phyloP scores from a whole-genome alignment of 2,797 vertebrate genomes.

The Argyrosomus regius region DNA sequence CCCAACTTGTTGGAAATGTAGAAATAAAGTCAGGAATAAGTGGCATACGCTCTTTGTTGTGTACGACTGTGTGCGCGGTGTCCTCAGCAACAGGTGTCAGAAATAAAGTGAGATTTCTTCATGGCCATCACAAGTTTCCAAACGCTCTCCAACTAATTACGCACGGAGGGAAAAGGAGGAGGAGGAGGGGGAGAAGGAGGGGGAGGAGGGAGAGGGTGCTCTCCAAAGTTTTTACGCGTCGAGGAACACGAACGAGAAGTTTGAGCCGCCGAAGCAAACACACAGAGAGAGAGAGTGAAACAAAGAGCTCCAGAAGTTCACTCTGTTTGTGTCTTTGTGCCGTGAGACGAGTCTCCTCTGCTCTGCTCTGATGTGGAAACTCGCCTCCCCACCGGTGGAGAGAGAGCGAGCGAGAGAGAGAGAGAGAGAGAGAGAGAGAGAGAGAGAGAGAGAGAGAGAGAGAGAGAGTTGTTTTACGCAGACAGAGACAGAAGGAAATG shows the following conservation, averaged over 20 bases:
- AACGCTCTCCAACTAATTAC: constrained; percentile 55
- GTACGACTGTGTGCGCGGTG: constrained; percentile 21
- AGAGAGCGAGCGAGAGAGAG: neutral
- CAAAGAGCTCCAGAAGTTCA: constrained; percentile 27
- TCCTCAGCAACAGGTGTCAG: constrained; percentile 77
- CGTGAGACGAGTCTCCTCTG: constrained; percentile 1
- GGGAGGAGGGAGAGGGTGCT: constrained; percentile 2
- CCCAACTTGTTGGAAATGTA: neutral
- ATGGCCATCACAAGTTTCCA: constrained; percentile 62
- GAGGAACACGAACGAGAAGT: constrained; percentile 45
- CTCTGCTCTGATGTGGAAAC: constrained; percentile 32
- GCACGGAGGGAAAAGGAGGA: constrained; percentile 20
- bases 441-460: neutral
- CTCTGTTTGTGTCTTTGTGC: neutral
- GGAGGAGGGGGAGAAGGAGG: neutral
- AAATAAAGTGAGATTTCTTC: constrained; percentile 56
- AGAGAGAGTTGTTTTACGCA: neutral
- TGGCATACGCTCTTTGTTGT: neutral
- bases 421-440: neutral
- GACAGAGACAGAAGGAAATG: neutral
- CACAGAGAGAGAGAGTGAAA: constrained; percentile 16
- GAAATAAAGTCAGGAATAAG: neutral
- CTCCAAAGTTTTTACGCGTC: constrained; percentile 43
- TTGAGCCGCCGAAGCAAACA: constrained; percentile 8
- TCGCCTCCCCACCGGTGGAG: constrained; percentile 19